Percentiles rank a stretch among this genome's conserved stretches.
These are phyloP conservation scores for Malthinus seriepunctatus DNA, from an alignment of 2,888 invertebrate species.

Conservation along the genomic window DNA sequence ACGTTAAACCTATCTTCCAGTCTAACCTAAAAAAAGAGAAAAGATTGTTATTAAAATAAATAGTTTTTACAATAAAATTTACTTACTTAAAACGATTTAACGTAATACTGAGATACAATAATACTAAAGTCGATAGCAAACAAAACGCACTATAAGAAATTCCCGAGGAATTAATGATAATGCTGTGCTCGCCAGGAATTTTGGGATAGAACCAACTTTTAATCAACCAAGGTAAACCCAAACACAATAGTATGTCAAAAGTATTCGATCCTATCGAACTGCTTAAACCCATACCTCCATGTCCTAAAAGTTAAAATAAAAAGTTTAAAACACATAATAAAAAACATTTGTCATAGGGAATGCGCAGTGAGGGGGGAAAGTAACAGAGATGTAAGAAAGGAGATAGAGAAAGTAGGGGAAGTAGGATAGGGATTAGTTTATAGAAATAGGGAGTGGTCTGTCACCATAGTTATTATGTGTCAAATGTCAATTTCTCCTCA, in stretches of 20 bases:
- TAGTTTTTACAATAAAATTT: not conserved
- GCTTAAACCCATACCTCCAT: constrained; percentile 78
- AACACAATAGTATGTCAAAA: constrained; percentile 77
- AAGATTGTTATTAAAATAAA: not conserved
- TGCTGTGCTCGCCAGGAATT: constrained; percentile 60
- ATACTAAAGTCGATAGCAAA: constrained; percentile 71
- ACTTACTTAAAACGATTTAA: constrained; percentile 65
- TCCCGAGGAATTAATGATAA: constrained; percentile 76
- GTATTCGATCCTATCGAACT: constrained; percentile 83
- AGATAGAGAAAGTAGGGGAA: too few species aligned
- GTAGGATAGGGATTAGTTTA: too few species aligned
- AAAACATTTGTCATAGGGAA: not conserved
- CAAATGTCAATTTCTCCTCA: too few species aligned
- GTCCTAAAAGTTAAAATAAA: constrained; percentile 56
- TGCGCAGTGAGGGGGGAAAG: too few species aligned
- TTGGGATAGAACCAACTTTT: constrained; percentile 68
- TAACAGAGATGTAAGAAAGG: too few species aligned
- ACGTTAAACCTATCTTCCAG: constrained; percentile 70
- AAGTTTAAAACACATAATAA: constrained; percentile 11
- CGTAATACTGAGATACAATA: constrained; percentile 68
- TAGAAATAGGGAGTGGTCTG: too few species aligned
- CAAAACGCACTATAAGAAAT: constrained; percentile 76
- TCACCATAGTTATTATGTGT: too few species aligned
- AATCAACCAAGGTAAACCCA: constrained; percentile 80
- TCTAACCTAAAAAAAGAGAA: constrained; percentile 58